Evolutionary conservation across 2,113 vertebrate species (phyloP), one percentile per base, ranked within the genome.

Genomic region (Lagopus muta): DNA sequence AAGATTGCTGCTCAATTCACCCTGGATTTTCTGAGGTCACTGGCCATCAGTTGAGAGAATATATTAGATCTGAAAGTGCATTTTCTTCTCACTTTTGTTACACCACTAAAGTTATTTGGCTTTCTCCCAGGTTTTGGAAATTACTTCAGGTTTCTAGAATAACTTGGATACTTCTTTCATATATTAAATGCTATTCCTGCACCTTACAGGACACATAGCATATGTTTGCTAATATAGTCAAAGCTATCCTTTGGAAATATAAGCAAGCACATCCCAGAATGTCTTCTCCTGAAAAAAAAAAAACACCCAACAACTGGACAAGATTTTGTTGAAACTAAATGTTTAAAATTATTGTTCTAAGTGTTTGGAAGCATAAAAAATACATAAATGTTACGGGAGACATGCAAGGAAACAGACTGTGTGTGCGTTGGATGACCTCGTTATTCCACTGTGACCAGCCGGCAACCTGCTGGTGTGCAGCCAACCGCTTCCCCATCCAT

Each of bases 321-420:
- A 32, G 42, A 42, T 76, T 95, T 83, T 81, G 36, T 81, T 78
- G 42, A 55, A 71, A 71, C 45, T 93, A 80, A 91, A 95, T 88
- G 76, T 91, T 96, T 96, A 90, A 94, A 95, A 88, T 52, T 60
- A 80, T 78, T 91, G 92, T 85, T 95, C 69, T 88, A 45, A 30
- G 52, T 91, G 80, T 93, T 96, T 90, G 70, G 50, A 64, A 86
- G n/a, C 88, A 96, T 95, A 83, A 95, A 96, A 94, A 91, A 94
- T 92, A 88, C 88, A 94, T 95, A 94, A 93, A 96, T 74, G 76
- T 77, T 92, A 83, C 80, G 38, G 89, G 76, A 90, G 66, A 88
- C 80, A 88, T 91, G 73, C 57, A 78, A 88, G 88, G 70, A 67
- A 81, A 2, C 83, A 84, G 88, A 0, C 38, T 74, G n/a, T 62